Percentiles rank a stretch among this genome's conserved stretches.
Conservation (phyloP, 2,113 vertebrate species). For the Cynocephalus volans region DNA sequence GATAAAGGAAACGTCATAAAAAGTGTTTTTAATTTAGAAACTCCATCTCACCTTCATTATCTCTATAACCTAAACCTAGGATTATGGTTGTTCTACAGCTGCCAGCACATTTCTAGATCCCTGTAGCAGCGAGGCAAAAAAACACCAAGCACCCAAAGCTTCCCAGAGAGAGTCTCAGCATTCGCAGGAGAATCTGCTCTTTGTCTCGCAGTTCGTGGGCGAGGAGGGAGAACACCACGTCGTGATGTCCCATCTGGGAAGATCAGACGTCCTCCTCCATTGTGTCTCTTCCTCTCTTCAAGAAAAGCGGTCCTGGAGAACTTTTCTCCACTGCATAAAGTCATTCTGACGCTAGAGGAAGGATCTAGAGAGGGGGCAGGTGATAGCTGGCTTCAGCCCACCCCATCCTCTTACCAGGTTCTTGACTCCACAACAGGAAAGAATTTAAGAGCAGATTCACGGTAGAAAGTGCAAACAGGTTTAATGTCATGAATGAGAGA, state of each 20-base stretch:
- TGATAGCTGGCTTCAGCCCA: too few relatives aligned
- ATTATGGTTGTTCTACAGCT: neutral
- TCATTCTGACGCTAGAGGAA: too few relatives aligned
- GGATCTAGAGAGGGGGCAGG: too few relatives aligned
- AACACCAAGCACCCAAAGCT: neutral
- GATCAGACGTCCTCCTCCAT: rapidly evolving
- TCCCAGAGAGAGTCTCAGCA: neutral
- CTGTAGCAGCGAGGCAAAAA: neutral
- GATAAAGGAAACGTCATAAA: neutral
- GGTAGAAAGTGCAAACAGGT: too few relatives aligned
- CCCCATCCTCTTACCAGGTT: too few relatives aligned
- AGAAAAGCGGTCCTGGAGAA: neutral
- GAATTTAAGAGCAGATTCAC: too few relatives aligned
- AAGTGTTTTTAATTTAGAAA: neutral
- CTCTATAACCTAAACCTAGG: neutral
- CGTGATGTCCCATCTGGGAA: neutral
- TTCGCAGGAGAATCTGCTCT: neutral
- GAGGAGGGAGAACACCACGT: rapidly evolving
- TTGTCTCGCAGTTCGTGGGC: neutral
- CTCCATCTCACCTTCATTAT: neutral
- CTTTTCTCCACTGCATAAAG: neutral
- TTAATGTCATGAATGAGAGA: too few relatives aligned
- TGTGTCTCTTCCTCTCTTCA: neutral
- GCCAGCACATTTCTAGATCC: neutral
- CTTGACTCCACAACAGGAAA: too few relatives aligned